Percentiles rank a stretch among this genome's conserved stretches.
These are phyloP conservation scores for Leptopilina clavipes DNA, from an alignment of 1,140 invertebrate genomes.

Conservation along the genomic window DNA sequence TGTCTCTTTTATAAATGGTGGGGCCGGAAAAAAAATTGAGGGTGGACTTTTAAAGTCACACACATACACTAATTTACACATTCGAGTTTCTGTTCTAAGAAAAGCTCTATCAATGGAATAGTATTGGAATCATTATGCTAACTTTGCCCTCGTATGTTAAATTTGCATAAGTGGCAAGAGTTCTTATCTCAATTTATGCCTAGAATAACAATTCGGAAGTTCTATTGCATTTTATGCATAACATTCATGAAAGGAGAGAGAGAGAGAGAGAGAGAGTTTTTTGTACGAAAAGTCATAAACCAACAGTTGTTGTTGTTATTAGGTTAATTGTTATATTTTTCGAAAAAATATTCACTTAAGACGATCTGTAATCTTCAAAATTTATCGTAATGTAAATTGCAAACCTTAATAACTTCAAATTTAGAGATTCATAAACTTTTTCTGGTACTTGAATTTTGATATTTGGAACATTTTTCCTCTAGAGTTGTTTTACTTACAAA, in stretches of 20 bases:
- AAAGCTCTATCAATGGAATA: slow-evolving; percentile 16
- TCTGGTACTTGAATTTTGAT: too few relatives aligned
- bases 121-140: slow-evolving; percentile 22
- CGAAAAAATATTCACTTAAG: too few relatives aligned
- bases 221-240: slow-evolving; percentile 20
- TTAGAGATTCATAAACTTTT: too few relatives aligned
- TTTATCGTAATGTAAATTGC: too few relatives aligned
- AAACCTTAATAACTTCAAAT: too few relatives aligned
- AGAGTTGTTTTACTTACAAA: too few relatives aligned
- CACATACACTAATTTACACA: slow-evolving; percentile 1
- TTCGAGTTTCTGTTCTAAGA: slow-evolving; percentile 16
- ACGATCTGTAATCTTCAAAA: too few relatives aligned
- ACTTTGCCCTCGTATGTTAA: slow-evolving; percentile 16
- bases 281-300: background rate
- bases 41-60: background rate
- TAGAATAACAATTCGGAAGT: slow-evolving; percentile 16
- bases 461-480: too few relatives aligned
- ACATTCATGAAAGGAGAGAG: background rate
- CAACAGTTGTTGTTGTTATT: background rate
- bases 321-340: too few relatives aligned
- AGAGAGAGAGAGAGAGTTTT: background rate
- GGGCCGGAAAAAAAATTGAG: background rate
- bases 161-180: slow-evolving; percentile 21
- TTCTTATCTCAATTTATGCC: slow-evolving; percentile 19
- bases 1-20: background rate